phyloP scores from a whole-genome alignment of 2,797 vertebrate genomes.

The Moxostoma hubbsi region DNA sequence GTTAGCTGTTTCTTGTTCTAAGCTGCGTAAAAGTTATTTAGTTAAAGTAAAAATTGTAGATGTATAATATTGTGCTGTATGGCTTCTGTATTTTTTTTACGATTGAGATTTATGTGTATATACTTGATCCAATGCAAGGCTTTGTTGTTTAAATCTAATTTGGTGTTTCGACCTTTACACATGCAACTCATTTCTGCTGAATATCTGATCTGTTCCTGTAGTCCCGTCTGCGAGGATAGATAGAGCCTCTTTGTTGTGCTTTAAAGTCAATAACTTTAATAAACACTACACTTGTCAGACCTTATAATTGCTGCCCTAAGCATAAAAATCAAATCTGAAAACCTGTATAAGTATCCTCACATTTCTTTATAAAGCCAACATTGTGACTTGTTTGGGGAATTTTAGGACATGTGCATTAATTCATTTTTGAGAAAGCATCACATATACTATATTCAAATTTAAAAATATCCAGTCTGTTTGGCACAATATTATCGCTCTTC shows the following conservation, averaged over 20 bases:
- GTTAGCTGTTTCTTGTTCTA: too few relatives aligned
- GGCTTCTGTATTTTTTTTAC: background rate
- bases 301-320: background rate
- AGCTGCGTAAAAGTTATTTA: too few relatives aligned
- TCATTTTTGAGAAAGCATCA: background rate
- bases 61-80: background rate
- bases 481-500: too few relatives aligned
- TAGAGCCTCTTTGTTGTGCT: background rate
- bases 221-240: background rate
- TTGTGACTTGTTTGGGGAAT: background rate
- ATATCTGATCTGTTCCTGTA: constrained; percentile 6
- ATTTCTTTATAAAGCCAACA: constrained; percentile 11
- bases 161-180: constrained; percentile 8
- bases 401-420: background rate
- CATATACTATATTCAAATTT: background rate
- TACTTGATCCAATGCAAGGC: background rate
- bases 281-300: background rate
- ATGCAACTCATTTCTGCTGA: background rate
- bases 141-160: constrained; percentile 33
- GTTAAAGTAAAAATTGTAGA: too few relatives aligned
- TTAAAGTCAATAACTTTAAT: background rate
- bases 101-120: too few relatives aligned
- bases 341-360: background rate
- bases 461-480: too few relatives aligned
- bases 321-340: background rate